Base-by-base conservation (phyloP, 2,797 vertebrate genomes). In the Bradypus variegatus region DNA sequence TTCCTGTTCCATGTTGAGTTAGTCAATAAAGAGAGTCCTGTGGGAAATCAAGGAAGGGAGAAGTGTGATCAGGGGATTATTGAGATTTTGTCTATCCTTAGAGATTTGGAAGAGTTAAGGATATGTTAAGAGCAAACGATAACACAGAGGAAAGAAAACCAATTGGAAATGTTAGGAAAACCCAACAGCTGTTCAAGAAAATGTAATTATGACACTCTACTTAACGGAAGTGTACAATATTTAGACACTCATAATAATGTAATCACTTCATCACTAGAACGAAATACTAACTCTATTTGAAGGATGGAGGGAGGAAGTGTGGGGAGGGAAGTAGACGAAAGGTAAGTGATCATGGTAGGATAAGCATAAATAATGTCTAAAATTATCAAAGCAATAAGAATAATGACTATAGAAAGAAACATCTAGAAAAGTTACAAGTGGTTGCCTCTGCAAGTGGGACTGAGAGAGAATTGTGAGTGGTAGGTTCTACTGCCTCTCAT, bases 311-410 rank as follows among this genome's bases (percentile, higher is more conserved):
- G 25, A 72, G 5, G 72, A 70, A 19, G 13, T 41, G 1, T 29
- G 2, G 6, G 6, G 16, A 86, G 14, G 48, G 70, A 13, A 75
- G 19, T 41, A 16, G 78, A 58, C 7, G 19, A 92, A 58, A 89
- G 3, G 41, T 60, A 91, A 60, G 33, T 41, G 13, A 58, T 88
- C 67, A 70, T 23, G 62, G 36, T 38, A 86, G 6, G 77, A 88
- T 88, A 50, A 93, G 33, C 89, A 72, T 50, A 94, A 86, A 77
- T 79, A 86, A 90, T 41, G 21, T 41, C 23, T 90, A 58, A 81
- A 45, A 58, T 58, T 58, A 23, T 58, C 58, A 58, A 58, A 58
- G 58, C 58, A 58, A 23, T 58, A 58, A 58, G 21, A 58, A 58
- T 6, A 88, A 78, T 16, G 85, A 79, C 13, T 27, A 29, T 27